These are phyloP conservation scores for Penaeus chinensis DNA, from an alignment of 1,140 invertebrate genomes.

Conservation along the genomic window DNA sequence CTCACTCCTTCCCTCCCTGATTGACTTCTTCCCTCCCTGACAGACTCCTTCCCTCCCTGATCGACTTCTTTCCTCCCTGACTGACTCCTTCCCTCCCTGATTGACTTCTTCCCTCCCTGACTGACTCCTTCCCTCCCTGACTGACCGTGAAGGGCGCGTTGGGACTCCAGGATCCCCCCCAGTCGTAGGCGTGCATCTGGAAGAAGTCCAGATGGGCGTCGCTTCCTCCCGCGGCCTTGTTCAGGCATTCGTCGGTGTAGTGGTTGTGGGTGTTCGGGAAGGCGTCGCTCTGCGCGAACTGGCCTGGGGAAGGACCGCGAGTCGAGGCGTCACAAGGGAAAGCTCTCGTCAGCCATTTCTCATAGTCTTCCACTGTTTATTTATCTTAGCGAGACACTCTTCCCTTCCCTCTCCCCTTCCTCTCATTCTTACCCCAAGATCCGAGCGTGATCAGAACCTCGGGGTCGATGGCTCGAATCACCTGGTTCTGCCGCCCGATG, in stretches of 20 bases:
- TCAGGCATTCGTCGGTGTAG: constrained; percentile 68
- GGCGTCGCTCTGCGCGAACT: constrained; percentile 66
- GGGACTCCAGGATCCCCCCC: constrained; percentile 65
- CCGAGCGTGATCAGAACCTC: constrained; percentile 68
- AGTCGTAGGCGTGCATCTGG: constrained; percentile 67
- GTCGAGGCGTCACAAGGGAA: too few species aligned
- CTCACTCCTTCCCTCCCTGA: background rate
- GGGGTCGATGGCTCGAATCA: constrained; percentile 67
- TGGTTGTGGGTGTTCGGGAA: constrained; percentile 67
- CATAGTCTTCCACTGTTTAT: too few species aligned
- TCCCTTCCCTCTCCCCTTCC: too few species aligned
- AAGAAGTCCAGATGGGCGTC: constrained; percentile 67
- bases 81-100: too few species aligned
- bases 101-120: too few species aligned
- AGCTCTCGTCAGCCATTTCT: too few species aligned
- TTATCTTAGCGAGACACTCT: too few species aligned
- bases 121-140: background rate
- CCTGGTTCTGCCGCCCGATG: constrained; percentile 68
- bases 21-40: constrained; percentile 47
- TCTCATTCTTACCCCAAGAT: constrained; percentile 66
- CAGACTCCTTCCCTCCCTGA: too few species aligned
- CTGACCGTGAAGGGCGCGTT: constrained; percentile 67
- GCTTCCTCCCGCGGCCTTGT: constrained; percentile 66
- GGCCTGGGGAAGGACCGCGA: constrained; percentile 45
- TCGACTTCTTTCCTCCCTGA: too few species aligned